Evolutionary conservation across 2,888 invertebrate genomes (phyloP).

Genomic region (Ectemnius lituratus): DNA sequence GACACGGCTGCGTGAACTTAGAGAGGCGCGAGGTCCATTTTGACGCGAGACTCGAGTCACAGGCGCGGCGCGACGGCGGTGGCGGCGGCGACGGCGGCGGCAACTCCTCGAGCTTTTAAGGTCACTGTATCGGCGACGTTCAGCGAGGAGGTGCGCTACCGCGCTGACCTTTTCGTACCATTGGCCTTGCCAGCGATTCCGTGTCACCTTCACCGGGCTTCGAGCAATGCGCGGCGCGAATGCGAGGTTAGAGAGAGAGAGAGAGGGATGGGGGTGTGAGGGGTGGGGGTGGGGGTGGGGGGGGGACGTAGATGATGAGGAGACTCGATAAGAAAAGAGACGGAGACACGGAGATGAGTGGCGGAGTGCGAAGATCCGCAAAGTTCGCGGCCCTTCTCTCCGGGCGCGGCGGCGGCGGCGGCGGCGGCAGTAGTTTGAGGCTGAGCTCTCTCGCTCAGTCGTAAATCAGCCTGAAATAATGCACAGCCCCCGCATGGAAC

Average conservation of each 20-base stretch:
- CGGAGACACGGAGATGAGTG: too few relatives aligned
- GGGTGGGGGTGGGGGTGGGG: background rate
- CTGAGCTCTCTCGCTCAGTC: conserved; percentile 52
- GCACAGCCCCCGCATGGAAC: conserved; percentile 62
- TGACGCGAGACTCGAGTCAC: too few relatives aligned
- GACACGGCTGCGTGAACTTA: too few relatives aligned
- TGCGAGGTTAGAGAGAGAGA: conserved; percentile 11
- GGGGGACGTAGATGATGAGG: conserved; percentile 1
- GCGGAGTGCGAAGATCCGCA: conserved; percentile 33
- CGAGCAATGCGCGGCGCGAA: conserved; percentile 18
- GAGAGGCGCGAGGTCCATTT: too few relatives aligned
- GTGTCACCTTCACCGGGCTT: conserved; percentile 51
- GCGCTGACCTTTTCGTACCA: conserved; percentile 51
- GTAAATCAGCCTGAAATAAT: conserved; percentile 72
- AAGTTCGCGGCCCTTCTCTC: conserved; percentile 44
- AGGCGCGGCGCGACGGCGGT: too few relatives aligned
- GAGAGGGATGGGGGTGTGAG: background rate
- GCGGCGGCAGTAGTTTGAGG: conserved; percentile 40
- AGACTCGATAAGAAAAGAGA: too few relatives aligned
- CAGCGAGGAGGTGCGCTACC: conserved; percentile 40
- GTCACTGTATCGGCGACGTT: conserved; percentile 25
- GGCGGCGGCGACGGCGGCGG: too few relatives aligned
- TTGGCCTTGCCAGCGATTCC: conserved; percentile 53
- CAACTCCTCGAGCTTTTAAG: conserved; percentile 8
- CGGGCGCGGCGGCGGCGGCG: conserved; percentile 12